Evolutionary conservation across 2,888 invertebrate species (phyloP).

Genomic region (Zelleria hepariella): DNA sequence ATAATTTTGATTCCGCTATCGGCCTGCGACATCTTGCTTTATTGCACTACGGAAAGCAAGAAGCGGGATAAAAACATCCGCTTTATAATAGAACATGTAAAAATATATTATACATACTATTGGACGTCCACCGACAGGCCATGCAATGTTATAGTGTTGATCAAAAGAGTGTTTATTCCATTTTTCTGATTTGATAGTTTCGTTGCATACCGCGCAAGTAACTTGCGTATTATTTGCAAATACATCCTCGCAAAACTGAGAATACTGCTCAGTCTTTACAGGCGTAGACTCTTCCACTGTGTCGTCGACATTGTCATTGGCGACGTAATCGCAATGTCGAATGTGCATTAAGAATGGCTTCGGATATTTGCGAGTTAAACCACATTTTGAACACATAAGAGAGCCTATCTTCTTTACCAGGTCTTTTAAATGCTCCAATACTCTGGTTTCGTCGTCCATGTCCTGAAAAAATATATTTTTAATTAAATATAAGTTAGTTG

Average conservation of each 20-base stretch:
- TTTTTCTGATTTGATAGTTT: constrained; percentile 20
- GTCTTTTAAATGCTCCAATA: constrained; percentile 23
- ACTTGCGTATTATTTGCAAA: constrained; percentile 3
- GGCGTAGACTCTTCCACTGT: not conserved
- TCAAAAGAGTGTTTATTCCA: constrained; percentile 39
- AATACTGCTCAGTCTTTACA: not conserved
- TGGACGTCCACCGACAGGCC: constrained; percentile 37
- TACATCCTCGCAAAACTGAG: not conserved
- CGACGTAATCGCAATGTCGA: constrained; percentile 7
- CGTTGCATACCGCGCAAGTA: constrained; percentile 34
- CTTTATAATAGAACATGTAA: not conserved
- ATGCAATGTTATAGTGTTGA: constrained; percentile 47
- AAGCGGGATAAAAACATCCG: no score
- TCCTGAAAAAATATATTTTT: constrained; percentile 27
- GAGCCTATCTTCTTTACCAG: constrained; percentile 21
- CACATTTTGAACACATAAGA: constrained; percentile 28
- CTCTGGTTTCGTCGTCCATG: constrained; percentile 17
- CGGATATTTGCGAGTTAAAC: constrained; percentile 16
- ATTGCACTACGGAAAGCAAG: no score
- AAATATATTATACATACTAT: constrained; percentile 30
- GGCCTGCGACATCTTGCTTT: no score
- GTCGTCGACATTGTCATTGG: not conserved
- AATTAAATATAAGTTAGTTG: not conserved
- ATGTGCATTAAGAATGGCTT: constrained; percentile 14
- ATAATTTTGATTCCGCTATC: no score